Base-by-base conservation (phyloP, 2,888 invertebrate genomes). In the Chrysodeixis includens region DNA sequence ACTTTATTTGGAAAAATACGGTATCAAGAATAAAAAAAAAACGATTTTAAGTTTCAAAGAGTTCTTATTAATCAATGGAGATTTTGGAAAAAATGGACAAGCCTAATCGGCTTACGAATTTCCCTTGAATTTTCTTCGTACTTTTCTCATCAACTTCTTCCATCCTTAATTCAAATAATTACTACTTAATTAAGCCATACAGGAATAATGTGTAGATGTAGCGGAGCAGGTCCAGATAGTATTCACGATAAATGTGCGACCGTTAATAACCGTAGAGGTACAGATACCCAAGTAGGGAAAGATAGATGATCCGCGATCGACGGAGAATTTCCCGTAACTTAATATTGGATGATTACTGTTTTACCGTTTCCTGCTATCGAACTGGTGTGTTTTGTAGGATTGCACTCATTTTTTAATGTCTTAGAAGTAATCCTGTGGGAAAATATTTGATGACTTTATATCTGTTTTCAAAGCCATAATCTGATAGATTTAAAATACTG, bases 231-330 rank as follows among this genome's bases (percentile, higher is more conserved):
- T 60, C 62, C 18, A 49, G 70, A 70, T 67, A 53, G 57, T 54
- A 67, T 54, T 46, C 54, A 54, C 63, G 67, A 76, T 76, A 79
- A 70, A 74, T 75, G 56, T 56, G 32, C 49, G 16, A 74, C 76
- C 76, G 81, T 79, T 79, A 79, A 80, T 66, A 63, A 76, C 68
- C 76, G 69, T 71, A 69, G 58, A 73, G 67, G 72, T 70, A 69
- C 53, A 65, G 67, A 74, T 67, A 77, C 56, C 76, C 71, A 69
- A 74, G 64, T 74, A 71, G 79, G 83, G 83, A 78, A 70, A 71
- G 76, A 74, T 65, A 78, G 71, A 79, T 71, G 76, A 81, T 81
- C 72, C 62, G 65, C 63, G 59, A 71, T 63, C 66, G 57, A 70
- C 56, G 56, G 56, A 69, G 62, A 78, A 70, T 69, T 83, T 83